A percentile compares a stretch with the other conserved stretches of the same genome.
Conservation (phyloP, 2,888 invertebrate species). For the Operophtera brumata region DNA sequence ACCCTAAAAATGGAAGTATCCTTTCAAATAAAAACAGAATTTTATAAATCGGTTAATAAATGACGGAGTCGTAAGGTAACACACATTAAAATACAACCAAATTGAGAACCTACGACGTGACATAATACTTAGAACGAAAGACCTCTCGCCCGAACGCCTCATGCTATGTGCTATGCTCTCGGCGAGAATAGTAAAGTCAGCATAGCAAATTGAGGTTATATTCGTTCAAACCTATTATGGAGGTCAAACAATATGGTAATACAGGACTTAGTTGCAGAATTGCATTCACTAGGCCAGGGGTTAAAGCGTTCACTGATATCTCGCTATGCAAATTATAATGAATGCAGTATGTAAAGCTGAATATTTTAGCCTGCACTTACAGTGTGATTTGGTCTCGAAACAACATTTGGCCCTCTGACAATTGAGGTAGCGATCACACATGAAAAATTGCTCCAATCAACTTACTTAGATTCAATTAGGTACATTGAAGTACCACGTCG, state of each 20-base stretch:
- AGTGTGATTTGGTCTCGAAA: background rate
- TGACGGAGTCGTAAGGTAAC: too few relatives aligned
- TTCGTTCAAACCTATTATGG: background rate
- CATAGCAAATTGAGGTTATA: background rate
- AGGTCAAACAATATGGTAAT: constrained; percentile 31
- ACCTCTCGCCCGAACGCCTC: too few relatives aligned
- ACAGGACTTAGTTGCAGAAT: constrained; percentile 36
- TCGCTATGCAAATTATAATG: constrained; percentile 34
- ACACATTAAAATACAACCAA: too few relatives aligned
- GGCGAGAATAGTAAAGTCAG: background rate
- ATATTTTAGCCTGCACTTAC: background rate
- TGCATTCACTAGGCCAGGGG: constrained; percentile 34
- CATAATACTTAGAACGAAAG: too few relatives aligned
- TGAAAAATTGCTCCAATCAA: constrained; percentile 4
- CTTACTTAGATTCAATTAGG: constrained; percentile 31
- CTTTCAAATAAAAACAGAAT: too few relatives aligned
- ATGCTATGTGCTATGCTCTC: too few relatives aligned
- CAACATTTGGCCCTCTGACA: background rate
- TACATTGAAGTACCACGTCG: constrained; percentile 43
- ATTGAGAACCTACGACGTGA: background rate
- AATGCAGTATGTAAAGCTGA: constrained; percentile 12
- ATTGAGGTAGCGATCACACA: too few relatives aligned
- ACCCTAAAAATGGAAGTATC: too few relatives aligned
- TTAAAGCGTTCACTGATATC: constrained; percentile 39
- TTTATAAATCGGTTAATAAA: too few relatives aligned